Conservation (phyloP, 2,888 invertebrate species). For the Parelbella ahira region DNA sequence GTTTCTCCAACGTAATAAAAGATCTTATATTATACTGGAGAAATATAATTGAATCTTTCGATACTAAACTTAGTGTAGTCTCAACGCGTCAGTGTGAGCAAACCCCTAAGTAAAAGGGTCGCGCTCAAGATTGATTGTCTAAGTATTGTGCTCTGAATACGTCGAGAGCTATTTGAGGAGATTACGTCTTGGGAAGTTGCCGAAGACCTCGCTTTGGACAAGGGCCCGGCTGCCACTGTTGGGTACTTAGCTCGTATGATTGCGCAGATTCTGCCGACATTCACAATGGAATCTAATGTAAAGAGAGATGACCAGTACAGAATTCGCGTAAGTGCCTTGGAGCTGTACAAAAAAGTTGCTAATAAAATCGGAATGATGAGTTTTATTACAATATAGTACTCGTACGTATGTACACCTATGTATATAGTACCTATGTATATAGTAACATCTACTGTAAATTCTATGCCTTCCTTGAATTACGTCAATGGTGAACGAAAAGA, state of each 20-base stretch:
- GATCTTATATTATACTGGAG: too few relatives aligned
- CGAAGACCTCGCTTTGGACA: slow-evolving; percentile 31
- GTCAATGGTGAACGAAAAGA: slow-evolving; percentile 9
- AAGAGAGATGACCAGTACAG: slow-evolving; percentile 16
- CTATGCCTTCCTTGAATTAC: slow-evolving; percentile 11
- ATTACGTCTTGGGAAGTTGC: slow-evolving; percentile 37
- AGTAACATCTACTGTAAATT: slow-evolving; percentile 5
- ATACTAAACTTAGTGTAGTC: too few relatives aligned
- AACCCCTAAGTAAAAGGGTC: slow-evolving; percentile 66
- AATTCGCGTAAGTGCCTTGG: slow-evolving; percentile 1
- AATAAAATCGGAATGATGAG: too few relatives aligned
- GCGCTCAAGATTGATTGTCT: slow-evolving; percentile 73
- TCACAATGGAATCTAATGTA: slow-evolving; percentile 16
- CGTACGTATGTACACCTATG: too few relatives aligned
- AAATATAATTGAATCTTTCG: too few relatives aligned
- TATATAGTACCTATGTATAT: too few relatives aligned
- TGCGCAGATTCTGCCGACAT: slow-evolving; percentile 23
- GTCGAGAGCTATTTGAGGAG: slow-evolving; percentile 38
- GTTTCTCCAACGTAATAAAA: too few relatives aligned
- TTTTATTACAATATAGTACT: too few relatives aligned
- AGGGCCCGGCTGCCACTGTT: slow-evolving; percentile 16
- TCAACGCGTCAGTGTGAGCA: slow-evolving; percentile 29
- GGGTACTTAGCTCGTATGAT: slow-evolving; percentile 25
- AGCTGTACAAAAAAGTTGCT: too few relatives aligned
- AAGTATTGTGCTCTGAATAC: slow-evolving; percentile 55